Conservation (phyloP, 2,888 invertebrate species). For the Lampropteryx suffumata region DNA sequence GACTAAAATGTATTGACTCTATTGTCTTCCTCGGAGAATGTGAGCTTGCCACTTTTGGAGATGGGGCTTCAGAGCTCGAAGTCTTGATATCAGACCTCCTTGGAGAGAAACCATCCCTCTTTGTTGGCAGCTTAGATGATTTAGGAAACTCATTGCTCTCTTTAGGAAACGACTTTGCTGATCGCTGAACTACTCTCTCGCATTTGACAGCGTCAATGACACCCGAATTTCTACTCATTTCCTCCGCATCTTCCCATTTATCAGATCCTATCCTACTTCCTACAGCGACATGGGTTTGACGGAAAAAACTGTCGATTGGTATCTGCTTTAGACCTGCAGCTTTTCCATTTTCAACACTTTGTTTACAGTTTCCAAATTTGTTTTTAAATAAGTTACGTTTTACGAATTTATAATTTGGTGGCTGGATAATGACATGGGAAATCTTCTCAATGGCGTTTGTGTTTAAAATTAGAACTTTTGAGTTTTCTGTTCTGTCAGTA, state of each 20-base stretch:
- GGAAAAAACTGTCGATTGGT: slow-evolving; percentile 57
- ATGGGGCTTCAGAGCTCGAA: slow-evolving; percentile 47
- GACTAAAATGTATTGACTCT: slow-evolving; percentile 56
- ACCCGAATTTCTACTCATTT: slow-evolving; percentile 67
- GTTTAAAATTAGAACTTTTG: slow-evolving; percentile 78
- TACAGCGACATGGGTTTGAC: slow-evolving; percentile 43
- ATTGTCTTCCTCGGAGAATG: slow-evolving; percentile 54
- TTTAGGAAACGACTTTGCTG: slow-evolving; percentile 38
- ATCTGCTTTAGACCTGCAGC: slow-evolving; percentile 56
- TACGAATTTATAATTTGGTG: slow-evolving; percentile 76
- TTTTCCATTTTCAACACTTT: slow-evolving; percentile 53
- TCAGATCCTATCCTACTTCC: slow-evolving; percentile 15
- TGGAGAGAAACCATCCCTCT: slow-evolving; percentile 40
- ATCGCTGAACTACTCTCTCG: slow-evolving; percentile 47
- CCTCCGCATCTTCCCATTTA: slow-evolving; percentile 52
- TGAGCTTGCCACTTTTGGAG: slow-evolving; percentile 47
- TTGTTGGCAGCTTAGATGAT: slow-evolving; percentile 41
- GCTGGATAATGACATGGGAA: slow-evolving; percentile 74
- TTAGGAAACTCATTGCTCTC: slow-evolving; percentile 49
- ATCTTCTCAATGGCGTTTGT: slow-evolving; percentile 72
- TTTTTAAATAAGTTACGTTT: slow-evolving; percentile 59
- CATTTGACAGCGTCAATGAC: slow-evolving; percentile 53
- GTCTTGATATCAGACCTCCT: slow-evolving; percentile 45
- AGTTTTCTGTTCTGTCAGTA: slow-evolving; percentile 51
- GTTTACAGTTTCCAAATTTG: slow-evolving; percentile 53